A percentile compares a stretch with the other conserved stretches of the same genome.
phyloP scores from a whole-genome alignment of 2,888 invertebrate species.

The Hypomecis atomaria region DNA sequence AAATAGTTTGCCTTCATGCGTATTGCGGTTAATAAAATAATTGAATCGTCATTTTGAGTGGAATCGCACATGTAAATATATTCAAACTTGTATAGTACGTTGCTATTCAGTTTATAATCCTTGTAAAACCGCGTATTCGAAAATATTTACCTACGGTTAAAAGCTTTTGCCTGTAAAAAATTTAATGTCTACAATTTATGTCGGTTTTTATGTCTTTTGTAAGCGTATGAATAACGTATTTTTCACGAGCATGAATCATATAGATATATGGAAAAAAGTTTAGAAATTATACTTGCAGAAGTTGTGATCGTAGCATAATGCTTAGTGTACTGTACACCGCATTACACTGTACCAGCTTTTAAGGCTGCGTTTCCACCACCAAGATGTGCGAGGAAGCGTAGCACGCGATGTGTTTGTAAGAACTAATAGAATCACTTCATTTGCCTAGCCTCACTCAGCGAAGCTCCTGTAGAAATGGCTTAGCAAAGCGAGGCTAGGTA shows the following conservation, averaged over 20 bases:
- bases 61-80: constrained; percentile 1
- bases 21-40: constrained; percentile 5
- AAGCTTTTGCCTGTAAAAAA: constrained; percentile 76
- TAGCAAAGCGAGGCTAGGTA: too few species aligned
- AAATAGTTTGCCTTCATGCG: too few species aligned
- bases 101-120: constrained; percentile 4
- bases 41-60: constrained; percentile 5
- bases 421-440: too few species aligned
- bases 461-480: too few species aligned
- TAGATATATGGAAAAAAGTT: not conserved
- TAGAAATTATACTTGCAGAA: not conserved
- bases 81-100: not conserved
- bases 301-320: too few species aligned
- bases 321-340: too few species aligned
- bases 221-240: constrained; percentile 13
- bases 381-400: too few species aligned
- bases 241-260: not conserved
- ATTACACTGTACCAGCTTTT: too few species aligned
- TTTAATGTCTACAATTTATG: constrained; percentile 46
- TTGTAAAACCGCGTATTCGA: constrained; percentile 53
- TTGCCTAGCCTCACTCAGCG: too few species aligned
- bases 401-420: too few species aligned
- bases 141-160: constrained; percentile 67
- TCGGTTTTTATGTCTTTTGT: constrained; percentile 46
- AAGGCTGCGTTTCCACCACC: too few species aligned